Base-by-base conservation (phyloP, 2,113 vertebrate genomes). In the Pseudonaja textilis region DNA sequence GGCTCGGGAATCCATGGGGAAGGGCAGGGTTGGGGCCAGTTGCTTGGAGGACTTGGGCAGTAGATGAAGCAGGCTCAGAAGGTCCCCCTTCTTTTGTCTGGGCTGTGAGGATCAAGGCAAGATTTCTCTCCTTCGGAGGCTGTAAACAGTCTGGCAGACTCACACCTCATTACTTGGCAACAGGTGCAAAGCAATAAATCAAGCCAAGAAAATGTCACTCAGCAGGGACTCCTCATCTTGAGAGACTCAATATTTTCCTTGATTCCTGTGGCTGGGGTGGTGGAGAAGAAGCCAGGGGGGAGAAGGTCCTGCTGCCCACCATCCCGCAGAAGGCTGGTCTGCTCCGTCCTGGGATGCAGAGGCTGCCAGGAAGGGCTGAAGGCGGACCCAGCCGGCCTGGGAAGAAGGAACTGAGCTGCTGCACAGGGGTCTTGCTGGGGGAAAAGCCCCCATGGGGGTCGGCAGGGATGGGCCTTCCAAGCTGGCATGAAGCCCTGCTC, bases 101-200 rank as follows among this genome's bases (percentile, higher is more conserved):
- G 26, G 22, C 25, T 16, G 29, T 45, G 57, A 92, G n/a, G 50
- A 91, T 54, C 91, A 59, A 59, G 20, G 89, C 89, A 29, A 87
- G 64, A 6, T 22, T n/a, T 91, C 91, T 11, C n/a, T 93, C 91
- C 90, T 57, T 20, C 25, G 47, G 56, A 9, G 29, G 25, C 91
- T 85, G 85, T 85, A 88, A 90, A 92, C 85, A 81, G 57, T 56
- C 93, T 93, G 93, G 93, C 88, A 94, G 69, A 45, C 93, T 92
- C 26, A 93, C 11, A 55, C 34, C 92, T 93, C 93, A 94, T 90
- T 91, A 95, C 93, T 87, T 96, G 94, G 94, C 91, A 94, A 91
- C 94, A 94, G 90, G 90, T 91, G 54, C 34, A 91, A 92, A 92
- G 91, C 88, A 90, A 95, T 93, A 93, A 92, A 95, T 95, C 92